phyloP scores from a whole-genome alignment of 2,888 invertebrate genomes.

The Phragmatobia fuliginosa region DNA sequence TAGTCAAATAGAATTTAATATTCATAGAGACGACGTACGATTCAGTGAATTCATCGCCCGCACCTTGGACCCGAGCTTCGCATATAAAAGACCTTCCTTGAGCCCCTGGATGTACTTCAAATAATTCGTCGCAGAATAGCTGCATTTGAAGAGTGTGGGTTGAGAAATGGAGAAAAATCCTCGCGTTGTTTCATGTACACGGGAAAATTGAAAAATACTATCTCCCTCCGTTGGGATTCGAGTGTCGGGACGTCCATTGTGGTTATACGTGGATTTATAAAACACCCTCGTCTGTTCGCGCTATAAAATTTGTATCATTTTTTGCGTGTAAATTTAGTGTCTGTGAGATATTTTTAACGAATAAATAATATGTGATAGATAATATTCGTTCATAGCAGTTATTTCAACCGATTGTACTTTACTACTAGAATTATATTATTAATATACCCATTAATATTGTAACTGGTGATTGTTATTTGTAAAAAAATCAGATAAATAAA shows the following conservation, averaged over 20 bases:
- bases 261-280: conserved; percentile 63
- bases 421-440: background rate
- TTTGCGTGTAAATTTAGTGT: conserved; percentile 33
- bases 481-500: background rate
- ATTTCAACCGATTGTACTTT: background rate
- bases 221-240: conserved; percentile 65
- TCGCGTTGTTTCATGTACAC: conserved; percentile 73
- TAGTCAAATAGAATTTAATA: conserved; percentile 85
- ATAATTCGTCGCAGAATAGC: conserved; percentile 81
- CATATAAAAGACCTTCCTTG: conserved; percentile 82
- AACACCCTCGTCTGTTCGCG: conserved; percentile 46
- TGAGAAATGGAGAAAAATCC: conserved; percentile 70
- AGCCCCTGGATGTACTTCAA: conserved; percentile 80
- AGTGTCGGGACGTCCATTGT: conserved; percentile 43
- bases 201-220: conserved; percentile 80
- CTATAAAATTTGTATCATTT: conserved; percentile 37
- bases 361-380: conserved; percentile 1
- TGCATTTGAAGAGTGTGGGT: conserved; percentile 75
- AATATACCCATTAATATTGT: background rate
- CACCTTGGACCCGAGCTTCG: conserved; percentile 81
- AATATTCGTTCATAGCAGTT: background rate
- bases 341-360: conserved; percentile 2
- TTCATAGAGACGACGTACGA: conserved; percentile 84
- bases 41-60: conserved; percentile 84
- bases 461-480: background rate